Evolutionary conservation across 1,140 invertebrate species (phyloP).

Genomic region (Bombus sylvicola): DNA sequence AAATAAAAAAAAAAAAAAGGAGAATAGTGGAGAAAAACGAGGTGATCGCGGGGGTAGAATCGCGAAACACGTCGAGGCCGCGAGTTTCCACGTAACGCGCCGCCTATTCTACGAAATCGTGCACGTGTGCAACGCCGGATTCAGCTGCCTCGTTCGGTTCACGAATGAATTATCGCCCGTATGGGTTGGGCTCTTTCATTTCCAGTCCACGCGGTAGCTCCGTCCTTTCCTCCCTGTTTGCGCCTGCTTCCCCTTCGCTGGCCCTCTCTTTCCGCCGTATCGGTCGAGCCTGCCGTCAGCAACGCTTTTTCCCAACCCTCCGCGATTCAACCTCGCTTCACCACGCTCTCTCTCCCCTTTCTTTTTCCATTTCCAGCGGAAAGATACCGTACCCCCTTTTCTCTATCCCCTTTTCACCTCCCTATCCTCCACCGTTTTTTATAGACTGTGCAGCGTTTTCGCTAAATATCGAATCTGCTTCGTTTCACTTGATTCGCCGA

Average conservation of each 20-base stretch:
- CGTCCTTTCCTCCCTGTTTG: slow-evolving; percentile 66
- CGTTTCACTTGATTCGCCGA: not conserved
- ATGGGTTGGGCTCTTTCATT: slow-evolving; percentile 81
- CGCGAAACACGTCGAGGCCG: slow-evolving; percentile 37
- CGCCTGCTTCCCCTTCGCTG: not conserved
- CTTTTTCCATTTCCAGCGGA: slow-evolving; percentile 63
- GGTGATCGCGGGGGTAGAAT: not conserved
- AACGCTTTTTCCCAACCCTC: slow-evolving; percentile 73
- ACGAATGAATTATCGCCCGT: slow-evolving; percentile 83
- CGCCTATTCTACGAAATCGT: slow-evolving; percentile 76
- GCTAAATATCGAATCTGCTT: slow-evolving; percentile 18
- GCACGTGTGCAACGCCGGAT: slow-evolving; percentile 80
- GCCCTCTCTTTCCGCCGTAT: slow-evolving; percentile 43
- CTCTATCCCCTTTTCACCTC: slow-evolving; percentile 1
- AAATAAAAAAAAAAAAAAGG: not conserved
- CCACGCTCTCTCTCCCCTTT: slow-evolving; percentile 40
- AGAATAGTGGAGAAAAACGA: too few species aligned
- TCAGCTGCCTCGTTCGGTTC: slow-evolving; percentile 82
- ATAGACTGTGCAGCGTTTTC: slow-evolving; percentile 24
- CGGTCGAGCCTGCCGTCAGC: slow-evolving; percentile 72
- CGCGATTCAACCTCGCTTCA: slow-evolving; percentile 55
- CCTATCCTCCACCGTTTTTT: slow-evolving; percentile 7
- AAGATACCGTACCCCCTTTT: slow-evolving; percentile 54
- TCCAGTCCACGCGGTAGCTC: slow-evolving; percentile 77
- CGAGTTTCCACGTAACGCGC: slow-evolving; percentile 67